phyloP scores from a whole-genome alignment of 2,888 invertebrate species.

The Nomada ferruginata region DNA sequence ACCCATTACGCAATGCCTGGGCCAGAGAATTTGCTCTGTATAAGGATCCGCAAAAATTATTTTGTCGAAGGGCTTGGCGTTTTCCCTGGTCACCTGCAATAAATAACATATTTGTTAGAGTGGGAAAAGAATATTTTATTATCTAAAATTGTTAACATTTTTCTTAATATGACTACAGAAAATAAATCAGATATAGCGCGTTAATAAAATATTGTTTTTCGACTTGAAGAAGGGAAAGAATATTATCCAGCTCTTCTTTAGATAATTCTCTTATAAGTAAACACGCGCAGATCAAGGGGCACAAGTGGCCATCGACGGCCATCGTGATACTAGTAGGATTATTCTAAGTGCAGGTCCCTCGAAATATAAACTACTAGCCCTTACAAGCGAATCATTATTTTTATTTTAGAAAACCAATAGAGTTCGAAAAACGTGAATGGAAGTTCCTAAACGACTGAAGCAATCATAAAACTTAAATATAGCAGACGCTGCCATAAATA shows the following conservation, averaged over 20 bases:
- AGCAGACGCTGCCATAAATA: background rate
- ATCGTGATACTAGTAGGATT: no score
- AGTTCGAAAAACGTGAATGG: background rate
- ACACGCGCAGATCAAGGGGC: no score
- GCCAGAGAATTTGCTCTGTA: conserved; percentile 96
- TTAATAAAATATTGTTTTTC: no score
- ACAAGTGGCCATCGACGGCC: no score
- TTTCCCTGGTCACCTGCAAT: conserved; percentile 84
- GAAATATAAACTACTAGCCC: no score
- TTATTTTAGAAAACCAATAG: background rate
- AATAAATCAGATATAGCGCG: no score
- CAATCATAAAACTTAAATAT: background rate
- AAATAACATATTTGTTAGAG: background rate
- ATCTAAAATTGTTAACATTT: background rate
- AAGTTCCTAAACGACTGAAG: background rate
- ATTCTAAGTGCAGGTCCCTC: no score
- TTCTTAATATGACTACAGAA: no score
- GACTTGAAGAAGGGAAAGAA: no score
- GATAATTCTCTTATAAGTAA: no score
- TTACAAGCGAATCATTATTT: background rate
- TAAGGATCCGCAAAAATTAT: conserved; percentile 94
- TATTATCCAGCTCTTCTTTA: no score
- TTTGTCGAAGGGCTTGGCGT: conserved; percentile 93
- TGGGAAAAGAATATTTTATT: background rate
- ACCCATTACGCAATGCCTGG: conserved; percentile 96